Conservation (phyloP, 2,888 invertebrate genomes). For the Spatulosminthurus flaviceps region DNA sequence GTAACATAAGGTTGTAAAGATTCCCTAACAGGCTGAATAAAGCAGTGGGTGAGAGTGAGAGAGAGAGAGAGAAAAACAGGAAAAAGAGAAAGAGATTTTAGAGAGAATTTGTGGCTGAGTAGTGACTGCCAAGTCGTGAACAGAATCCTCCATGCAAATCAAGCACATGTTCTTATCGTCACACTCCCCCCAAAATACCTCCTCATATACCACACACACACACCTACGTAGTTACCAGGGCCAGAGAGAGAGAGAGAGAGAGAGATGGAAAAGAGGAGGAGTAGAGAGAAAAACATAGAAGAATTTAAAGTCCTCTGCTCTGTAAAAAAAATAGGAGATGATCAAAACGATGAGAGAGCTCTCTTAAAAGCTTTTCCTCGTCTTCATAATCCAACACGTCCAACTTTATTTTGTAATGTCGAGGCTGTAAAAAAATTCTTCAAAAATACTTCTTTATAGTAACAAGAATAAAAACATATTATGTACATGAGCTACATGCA, state of each 20-base stretch:
- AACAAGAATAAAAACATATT: too few species aligned
- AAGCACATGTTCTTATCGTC: background rate
- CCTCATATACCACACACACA: too few species aligned
- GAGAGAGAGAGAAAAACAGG: background rate
- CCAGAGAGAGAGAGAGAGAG: background rate
- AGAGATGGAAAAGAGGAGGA: background rate
- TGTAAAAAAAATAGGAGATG: background rate
- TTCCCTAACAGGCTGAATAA: background rate
- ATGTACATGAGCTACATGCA: too few species aligned
- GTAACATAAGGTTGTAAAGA: background rate
- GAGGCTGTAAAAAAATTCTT: too few species aligned
- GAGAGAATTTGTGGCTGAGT: conserved; percentile 4
- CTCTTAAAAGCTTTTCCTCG: conserved; percentile 24
- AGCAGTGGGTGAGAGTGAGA: background rate
- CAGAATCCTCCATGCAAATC: conserved; percentile 16
- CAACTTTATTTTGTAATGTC: conserved; percentile 23
- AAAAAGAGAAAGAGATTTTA: conserved; percentile 1
- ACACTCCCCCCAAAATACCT: background rate
- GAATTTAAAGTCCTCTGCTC: background rate
- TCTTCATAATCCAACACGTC: conserved; percentile 21
- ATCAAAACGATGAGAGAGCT: background rate
- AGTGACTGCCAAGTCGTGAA: conserved; percentile 4
- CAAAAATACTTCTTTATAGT: too few species aligned
- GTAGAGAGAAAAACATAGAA: background rate
- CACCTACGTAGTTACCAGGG: background rate